Base-by-base conservation (phyloP, 2,888 invertebrate species). In the Drosophila nigritarsus region DNA sequence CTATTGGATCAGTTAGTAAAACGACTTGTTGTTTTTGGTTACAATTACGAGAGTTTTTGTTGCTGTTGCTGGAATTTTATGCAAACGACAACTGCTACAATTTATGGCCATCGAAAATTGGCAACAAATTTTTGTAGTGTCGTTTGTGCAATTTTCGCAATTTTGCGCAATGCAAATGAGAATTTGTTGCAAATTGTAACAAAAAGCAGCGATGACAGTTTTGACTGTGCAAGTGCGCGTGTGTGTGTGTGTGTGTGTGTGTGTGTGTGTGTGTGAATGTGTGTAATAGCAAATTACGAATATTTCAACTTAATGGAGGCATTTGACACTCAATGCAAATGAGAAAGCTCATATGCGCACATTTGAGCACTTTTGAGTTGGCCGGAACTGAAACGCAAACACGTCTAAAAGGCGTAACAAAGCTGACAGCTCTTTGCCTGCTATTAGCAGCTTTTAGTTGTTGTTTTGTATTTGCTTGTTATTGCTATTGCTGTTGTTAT, bases 11-110 rank as follows among this genome's bases (percentile, higher is more conserved):
- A 70, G 67, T 68, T 76, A 34, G 55, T 56, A 42, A 38, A 55
- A 20, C 51, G 60, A 62, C 38, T 53, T 58, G 54, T 61, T 64
- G 59, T 58, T 62, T 50, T 56, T 59, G 55, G 53, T n/a, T 71
- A 54, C 55, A 50, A 38, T 75, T 70, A 29, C 67, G 40, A 66
- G 65, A 42, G 63, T 60, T 62, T 50, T 61, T 69, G 48, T 50
- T 56, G 63, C 38, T 70, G 36, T 72, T 72, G 62, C 36, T 60
- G 58, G 73, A 73, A 74, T 83, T 83, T 79, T 88, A 85, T 86
- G 85, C 85, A 88, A 86, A 82, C 89, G 85, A 86, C 89, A 88
- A 75, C 86, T 86, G 87, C 71, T 76, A 80, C 85, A 88, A 86
- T 86, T 86, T 86, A 86, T 86, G 89, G 85, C 72, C 84, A 72